These are phyloP conservation scores for Cnemophilus loriae DNA, from an alignment of 2,113 vertebrate species.

Conservation along the genomic window DNA sequence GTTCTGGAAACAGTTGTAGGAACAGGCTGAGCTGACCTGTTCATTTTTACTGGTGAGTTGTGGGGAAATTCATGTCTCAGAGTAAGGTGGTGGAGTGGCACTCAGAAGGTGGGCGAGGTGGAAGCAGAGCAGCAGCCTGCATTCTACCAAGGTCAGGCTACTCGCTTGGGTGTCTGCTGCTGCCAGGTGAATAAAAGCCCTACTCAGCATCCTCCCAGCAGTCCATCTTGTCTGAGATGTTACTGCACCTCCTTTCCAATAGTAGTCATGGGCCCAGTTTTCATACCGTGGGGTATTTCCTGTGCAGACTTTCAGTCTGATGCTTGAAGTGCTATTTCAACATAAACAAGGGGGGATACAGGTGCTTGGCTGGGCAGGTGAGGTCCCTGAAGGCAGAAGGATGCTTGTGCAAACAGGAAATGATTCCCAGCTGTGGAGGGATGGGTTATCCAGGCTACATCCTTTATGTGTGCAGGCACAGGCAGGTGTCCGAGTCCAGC, in stretches of 20 bases:
- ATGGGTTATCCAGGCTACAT: background rate
- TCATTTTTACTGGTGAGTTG: background rate
- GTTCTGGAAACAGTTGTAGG: background rate
- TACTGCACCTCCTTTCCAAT: background rate
- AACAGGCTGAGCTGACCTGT: background rate
- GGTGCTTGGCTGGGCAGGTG: background rate
- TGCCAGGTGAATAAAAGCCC: background rate
- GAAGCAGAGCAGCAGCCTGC: background rate
- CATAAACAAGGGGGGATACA: background rate
- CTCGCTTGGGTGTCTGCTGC: background rate
- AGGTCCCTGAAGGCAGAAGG: background rate
- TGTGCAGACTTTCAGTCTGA: background rate
- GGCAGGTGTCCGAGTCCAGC: background rate
- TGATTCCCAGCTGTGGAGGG: fast-evolving
- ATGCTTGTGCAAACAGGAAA: background rate
- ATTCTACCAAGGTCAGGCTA: fast-evolving
- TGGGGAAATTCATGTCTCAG: background rate
- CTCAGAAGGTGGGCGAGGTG: background rate
- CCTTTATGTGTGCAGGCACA: background rate
- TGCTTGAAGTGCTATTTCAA: background rate
- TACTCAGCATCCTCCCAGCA: background rate
- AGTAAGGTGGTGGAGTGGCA: background rate
- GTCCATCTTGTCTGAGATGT: background rate
- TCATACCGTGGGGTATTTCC: background rate
- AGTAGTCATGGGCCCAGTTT: background rate